phyloP scores from a whole-genome alignment of 2,888 invertebrate genomes.

The Rhopalosiphum nymphaeae region DNA sequence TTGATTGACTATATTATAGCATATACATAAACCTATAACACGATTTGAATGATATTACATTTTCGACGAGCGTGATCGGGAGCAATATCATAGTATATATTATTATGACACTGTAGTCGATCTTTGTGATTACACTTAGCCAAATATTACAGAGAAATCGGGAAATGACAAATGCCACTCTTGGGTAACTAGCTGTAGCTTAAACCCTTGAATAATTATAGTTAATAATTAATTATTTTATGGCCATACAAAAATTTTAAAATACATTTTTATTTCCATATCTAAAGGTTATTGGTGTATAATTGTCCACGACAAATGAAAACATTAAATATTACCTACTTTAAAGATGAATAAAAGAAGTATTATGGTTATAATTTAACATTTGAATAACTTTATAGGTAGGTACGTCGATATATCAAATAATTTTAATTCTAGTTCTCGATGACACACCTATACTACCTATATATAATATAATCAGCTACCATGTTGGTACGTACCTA shows the following conservation, averaged over 20 bases:
- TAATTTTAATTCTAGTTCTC: too few species aligned
- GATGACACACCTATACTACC: too few species aligned
- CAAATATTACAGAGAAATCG: background rate
- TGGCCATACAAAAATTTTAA: background rate
- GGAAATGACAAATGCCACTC: background rate
- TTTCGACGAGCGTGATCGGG: slow-evolving; percentile 18
- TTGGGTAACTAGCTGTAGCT: background rate
- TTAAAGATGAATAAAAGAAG: too few species aligned
- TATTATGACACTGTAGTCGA: background rate
- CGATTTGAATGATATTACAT: background rate
- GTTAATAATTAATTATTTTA: background rate
- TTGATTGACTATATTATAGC: background rate
- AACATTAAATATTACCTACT: background rate
- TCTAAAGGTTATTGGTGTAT: too few species aligned
- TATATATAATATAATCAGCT: too few species aligned
- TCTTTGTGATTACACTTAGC: background rate
- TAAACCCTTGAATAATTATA: background rate
- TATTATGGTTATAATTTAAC: too few species aligned
- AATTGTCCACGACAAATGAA: background rate
- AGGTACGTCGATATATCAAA: too few species aligned
- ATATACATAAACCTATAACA: background rate
- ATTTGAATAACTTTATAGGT: too few species aligned
- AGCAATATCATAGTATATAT: slow-evolving; percentile 12
- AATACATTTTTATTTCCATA: background rate
- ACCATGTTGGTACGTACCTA: too few species aligned